Base-by-base conservation (phyloP, 2,888 invertebrate genomes). In the Archips xylosteana region DNA sequence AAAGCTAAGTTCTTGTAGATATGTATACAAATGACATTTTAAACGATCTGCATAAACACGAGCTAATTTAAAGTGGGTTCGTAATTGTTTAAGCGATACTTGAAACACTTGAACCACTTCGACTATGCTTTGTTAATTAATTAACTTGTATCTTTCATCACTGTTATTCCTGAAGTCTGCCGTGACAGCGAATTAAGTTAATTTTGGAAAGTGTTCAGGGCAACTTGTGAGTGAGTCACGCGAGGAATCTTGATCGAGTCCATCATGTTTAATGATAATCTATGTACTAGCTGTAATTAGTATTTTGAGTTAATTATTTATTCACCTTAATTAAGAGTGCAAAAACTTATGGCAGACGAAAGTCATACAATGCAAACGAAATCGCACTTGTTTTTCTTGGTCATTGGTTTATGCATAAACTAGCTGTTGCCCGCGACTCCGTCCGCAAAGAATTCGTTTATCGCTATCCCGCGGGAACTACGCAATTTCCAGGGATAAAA, bases 121-220 rank as follows among this genome's bases (percentile, higher is more conserved):
- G 51, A 60, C 59, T 64, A 10, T 39, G 45, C 49, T 67, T 67
- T 32, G 57, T 68, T 57, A 72, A 72, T 68, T 60, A 70, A 75
- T 75, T 71, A 74, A 59, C 45, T 61, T 70, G 54, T 59, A 69
- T 62, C 70, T 67, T 54, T 71, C 74, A 74, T 64, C 70, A 69
- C 69, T 51, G 60, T 15, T 42, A 39, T 36, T 62, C 49, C 61
- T 63, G 64, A 12, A 39, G 74, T 32, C 67, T 60, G 63, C 61
- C 59, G 71, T 70, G 76, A 76, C 64, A 74, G 57, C 76, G 76
- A 82, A 84, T 82, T 80, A 80, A 83, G 80, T 80, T 84, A 85
- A 87, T 87, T 89, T 89, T 89, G 85, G 89, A 89, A 90, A 90
- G 89, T 85, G 86, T 77, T 80, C 78, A 77, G 76, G 77, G 79